These are phyloP conservation scores for Charadrius vociferus DNA, from an alignment of 2,113 vertebrate genomes.

Conservation along the genomic window DNA sequence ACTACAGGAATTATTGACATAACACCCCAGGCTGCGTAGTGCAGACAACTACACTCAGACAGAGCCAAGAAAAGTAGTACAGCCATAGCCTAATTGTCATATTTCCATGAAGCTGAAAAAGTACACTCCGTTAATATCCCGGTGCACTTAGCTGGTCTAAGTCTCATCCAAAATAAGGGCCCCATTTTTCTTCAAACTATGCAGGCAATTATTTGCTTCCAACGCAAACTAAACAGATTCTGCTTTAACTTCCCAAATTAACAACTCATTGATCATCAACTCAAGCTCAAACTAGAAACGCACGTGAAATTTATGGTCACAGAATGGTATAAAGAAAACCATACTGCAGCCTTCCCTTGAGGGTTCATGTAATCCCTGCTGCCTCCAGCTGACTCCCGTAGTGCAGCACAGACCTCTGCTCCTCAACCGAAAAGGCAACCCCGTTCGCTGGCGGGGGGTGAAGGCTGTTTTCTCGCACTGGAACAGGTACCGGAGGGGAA, in stretches of 20 bases:
- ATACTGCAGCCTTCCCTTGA: accelerated
- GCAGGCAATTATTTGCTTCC: background rate
- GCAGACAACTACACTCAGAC: background rate
- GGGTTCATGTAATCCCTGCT: background rate
- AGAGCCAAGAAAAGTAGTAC: background rate
- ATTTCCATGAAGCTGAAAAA: background rate
- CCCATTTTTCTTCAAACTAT: background rate
- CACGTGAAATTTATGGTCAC: background rate
- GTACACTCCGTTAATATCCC: accelerated
- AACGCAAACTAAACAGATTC: background rate
- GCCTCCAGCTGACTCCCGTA: background rate
- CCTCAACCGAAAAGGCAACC: background rate
- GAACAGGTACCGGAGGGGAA: background rate
- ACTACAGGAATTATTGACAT: background rate
- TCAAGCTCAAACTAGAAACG: background rate
- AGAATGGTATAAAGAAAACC: background rate
- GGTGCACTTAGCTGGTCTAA: background rate
- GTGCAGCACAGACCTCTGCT: background rate
- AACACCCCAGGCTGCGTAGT: background rate
- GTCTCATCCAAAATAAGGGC: background rate
- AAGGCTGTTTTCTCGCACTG: background rate
- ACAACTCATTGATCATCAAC: background rate
- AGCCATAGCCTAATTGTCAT: background rate
- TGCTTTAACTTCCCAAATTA: background rate
- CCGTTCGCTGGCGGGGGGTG: accelerated